Conservation (phyloP, 1,140 invertebrate genomes). For the Elymnias hypermnestra region DNA sequence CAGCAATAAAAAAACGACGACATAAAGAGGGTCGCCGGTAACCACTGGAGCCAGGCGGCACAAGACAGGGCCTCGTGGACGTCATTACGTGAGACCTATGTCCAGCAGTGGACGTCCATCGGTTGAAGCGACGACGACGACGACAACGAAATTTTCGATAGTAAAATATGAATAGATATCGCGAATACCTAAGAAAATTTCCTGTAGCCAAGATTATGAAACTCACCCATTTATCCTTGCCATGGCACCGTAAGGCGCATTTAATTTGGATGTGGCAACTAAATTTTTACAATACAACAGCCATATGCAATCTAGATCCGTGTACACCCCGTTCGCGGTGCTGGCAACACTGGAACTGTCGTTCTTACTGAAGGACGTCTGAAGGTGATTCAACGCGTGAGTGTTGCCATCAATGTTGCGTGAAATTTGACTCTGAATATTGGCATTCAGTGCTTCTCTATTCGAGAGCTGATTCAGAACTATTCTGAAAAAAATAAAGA, state of each 20-base stretch:
- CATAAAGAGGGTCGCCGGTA: too few species aligned
- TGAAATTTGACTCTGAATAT: conserved; percentile 42
- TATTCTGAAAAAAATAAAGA: conserved; percentile 33
- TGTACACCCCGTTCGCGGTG: conserved; percentile 31
- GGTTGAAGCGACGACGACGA: too few species aligned
- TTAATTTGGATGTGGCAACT: conserved; percentile 74
- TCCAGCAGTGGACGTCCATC: too few species aligned
- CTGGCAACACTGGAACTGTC: conserved; percentile 32
- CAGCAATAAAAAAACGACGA: too few species aligned
- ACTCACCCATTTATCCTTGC: conserved; percentile 78
- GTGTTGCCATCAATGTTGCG: conserved; percentile 49
- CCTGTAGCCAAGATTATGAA: too few species aligned
- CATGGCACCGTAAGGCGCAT: conserved; percentile 77
- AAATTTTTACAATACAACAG: conserved; percentile 79
- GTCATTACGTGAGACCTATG: too few species aligned
- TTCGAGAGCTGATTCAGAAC: conserved; percentile 47
- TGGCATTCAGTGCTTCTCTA: conserved; percentile 30
- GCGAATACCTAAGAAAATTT: too few species aligned
- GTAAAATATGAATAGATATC: too few species aligned
- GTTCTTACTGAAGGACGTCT: conserved; percentile 38
- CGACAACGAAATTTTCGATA: too few species aligned
- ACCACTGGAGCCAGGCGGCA: too few species aligned
- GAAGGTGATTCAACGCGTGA: conserved; percentile 47
- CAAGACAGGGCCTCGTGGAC: too few species aligned
- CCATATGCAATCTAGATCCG: conserved; percentile 79